Evolutionary conservation across 2,888 invertebrate genomes (phyloP), one percentile per base, ranked within the genome.

Genomic region (Crocallis elinguaria): DNA sequence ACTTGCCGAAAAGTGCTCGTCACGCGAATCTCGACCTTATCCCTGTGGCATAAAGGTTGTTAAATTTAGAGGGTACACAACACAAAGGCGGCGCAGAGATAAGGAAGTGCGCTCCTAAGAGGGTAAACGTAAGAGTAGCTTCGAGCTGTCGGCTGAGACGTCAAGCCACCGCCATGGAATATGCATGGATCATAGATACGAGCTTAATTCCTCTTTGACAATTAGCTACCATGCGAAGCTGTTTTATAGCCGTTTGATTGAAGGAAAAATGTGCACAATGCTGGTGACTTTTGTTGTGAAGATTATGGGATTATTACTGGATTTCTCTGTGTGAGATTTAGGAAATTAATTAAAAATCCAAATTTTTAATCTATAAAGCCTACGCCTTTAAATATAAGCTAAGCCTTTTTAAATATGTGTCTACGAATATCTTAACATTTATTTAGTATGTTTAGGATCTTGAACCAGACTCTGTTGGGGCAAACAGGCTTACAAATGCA

Each of bases 51-150:
- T 71, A 74, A 60, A 60, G 45, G 29, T 39, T 38, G 13, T 50
- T 32, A n/a, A 9, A n/a, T n/a, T n/a, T n/a, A 12, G n/a, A 27
- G 32, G 37, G 30, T 30, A 29, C 16, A 33, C 30, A 57, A 17
- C 19, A 30, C 29, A 25, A 69, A 59, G 56, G 69, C 75, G 60
- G 73, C 55, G 49, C 60, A 61, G 64, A 67, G 67, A 75, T 72
- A 76, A 78, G 82, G 79, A 82, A 86, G 79, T 80, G 79, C 79
- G 78, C 81, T 72, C 79, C 75, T 77, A 60, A 57, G 79, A 81
- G 81, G 77, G 77, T 48, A 48, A 38, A 38, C 43, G 53, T 43
- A 54, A 43, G 75, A 71, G 69, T 70, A 73, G 68, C 71, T 73
- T 65, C 61, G 71, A 76, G 71, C 72, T 73, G 79, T 74, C 77